Base-by-base conservation (phyloP, 2,113 vertebrate species). In the Lates calcarifer region DNA sequence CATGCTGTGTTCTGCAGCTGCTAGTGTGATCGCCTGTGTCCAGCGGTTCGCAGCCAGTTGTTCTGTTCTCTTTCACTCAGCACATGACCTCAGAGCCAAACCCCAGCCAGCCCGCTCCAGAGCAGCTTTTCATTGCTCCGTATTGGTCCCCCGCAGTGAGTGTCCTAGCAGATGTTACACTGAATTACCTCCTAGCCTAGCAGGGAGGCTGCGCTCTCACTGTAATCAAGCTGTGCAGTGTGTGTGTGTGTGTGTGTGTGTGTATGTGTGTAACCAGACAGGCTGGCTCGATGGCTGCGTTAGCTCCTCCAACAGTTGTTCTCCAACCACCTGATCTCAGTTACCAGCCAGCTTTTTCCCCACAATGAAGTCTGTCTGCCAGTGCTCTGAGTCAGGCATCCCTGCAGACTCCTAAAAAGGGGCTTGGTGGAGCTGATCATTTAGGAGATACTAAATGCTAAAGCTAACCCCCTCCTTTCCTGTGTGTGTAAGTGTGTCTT, bases 131-230 rank as follows among this genome's bases (percentile, higher is more conserved):
- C 76, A 15, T 12, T 14, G 43, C 77, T 68, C 37, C 1, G 29
- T 57, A 15, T 51, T 74, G 77, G 73, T 57, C 74, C 85, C 90
- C 82, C 62, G 73, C 76, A 53, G 79, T 39, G 76, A 87, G 83
- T n/a, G 76, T 90, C 86, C 82, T 74, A 72, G 91, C 92, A 93
- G 89, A 91, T 91, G 89, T 90, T 92, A 26, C 79, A 66, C 73
- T 63, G 88, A 90, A 88, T 89, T 78, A 87, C 74, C 84, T 88
- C 84, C 49, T 67, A 41, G 78, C 81, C 31, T 83, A 43, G 82
- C 73, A 49, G 83, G 89, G 77, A 91, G 72, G 53, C 83, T 74
- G 18, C 26, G 8, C 77, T 89, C 82, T 79, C 74, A 26, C 82
- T 91, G 81, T 87, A 89, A 90, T 88, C 87, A 89, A 88, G 67